phyloP scores from a whole-genome alignment of 2,888 invertebrate species.

The Drosophila ustulata region DNA sequence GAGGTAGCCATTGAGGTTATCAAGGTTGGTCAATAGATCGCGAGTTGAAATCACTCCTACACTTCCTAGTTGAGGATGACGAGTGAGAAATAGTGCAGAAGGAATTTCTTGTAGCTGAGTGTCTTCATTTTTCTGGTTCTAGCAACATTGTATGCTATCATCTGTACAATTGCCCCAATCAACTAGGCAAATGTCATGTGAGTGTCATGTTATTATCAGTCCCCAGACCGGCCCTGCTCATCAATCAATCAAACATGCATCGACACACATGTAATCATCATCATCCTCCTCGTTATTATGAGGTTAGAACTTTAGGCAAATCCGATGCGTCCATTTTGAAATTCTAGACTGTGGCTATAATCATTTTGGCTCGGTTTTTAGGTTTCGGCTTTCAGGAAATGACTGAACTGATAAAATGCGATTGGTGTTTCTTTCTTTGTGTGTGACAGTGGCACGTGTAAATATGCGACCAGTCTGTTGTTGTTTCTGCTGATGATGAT shows the following conservation, averaged over 20 bases:
- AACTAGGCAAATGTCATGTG: constrained; percentile 52
- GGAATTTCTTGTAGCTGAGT: background rate
- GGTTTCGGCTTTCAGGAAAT: constrained; percentile 54
- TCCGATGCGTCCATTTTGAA: constrained; percentile 29
- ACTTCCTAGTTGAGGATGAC: background rate
- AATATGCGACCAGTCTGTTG: constrained; percentile 20
- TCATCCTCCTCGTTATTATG: constrained; percentile 21
- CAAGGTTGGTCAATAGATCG: background rate
- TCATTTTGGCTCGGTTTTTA: background rate
- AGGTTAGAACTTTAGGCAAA: constrained; percentile 16
- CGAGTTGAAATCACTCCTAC: background rate
- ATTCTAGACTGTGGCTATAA: constrained; percentile 6
- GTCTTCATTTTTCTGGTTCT: background rate
- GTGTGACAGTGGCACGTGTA: constrained; percentile 38
- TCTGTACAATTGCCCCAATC: constrained; percentile 43
- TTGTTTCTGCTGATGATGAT: constrained; percentile 4
- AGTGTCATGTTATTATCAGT: constrained; percentile 55
- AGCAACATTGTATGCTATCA: constrained; percentile 32
- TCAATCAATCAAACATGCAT: constrained; percentile 28
- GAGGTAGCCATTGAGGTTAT: background rate
- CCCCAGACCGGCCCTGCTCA: constrained; percentile 12
- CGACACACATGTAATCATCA: constrained; percentile 33
- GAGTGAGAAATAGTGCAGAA: background rate
- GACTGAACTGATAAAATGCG: constrained; percentile 56
- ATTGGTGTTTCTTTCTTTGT: constrained; percentile 9